Evolutionary conservation across 2,113 vertebrate genomes (phyloP).

Genomic region (Tretioscincus oriximinensis): DNA sequence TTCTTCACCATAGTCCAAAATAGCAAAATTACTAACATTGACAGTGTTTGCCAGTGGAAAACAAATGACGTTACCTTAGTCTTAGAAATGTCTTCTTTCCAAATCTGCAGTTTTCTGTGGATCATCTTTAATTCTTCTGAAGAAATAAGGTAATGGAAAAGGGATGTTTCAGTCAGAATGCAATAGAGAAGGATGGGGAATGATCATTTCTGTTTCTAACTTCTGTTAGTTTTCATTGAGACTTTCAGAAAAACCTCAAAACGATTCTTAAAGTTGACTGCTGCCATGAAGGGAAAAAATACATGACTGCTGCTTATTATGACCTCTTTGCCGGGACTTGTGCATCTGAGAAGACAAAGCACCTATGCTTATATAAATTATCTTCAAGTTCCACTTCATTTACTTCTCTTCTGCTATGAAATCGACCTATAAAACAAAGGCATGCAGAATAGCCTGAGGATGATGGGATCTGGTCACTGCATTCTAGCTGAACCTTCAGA

Average conservation of each 20-base stretch:
- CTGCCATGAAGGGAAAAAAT: neutral
- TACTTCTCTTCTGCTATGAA: constrained; percentile 10
- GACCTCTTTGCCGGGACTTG: constrained; percentile 1
- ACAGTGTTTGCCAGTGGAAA: neutral
- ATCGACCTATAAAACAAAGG: constrained; percentile 13
- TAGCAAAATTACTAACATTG: too few relatives aligned
- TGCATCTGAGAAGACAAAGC: neutral
- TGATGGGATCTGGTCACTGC: neutral
- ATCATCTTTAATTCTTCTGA: neutral
- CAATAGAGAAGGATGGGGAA: neutral
- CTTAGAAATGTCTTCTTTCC: neutral
- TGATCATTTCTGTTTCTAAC: neutral
- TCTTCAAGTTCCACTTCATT: constrained; percentile 2
- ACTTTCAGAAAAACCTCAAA: neutral
- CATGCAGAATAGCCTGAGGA: neutral
- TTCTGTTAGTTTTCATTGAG: neutral
- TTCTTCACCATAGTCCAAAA: too few relatives aligned
- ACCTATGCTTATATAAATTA: constrained; percentile 15
- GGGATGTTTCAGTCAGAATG: neutral
- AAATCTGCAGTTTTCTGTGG: neutral
- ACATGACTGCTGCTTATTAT: constrained; percentile 9
- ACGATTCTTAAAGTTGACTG: neutral
- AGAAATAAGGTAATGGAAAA: neutral
- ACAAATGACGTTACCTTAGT: neutral
- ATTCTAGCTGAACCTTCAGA: neutral